A percentile compares a stretch with the other conserved stretches of the same genome.
phyloP scores from a whole-genome alignment of 2,113 vertebrate species.

The Syngnathus scovelli region DNA sequence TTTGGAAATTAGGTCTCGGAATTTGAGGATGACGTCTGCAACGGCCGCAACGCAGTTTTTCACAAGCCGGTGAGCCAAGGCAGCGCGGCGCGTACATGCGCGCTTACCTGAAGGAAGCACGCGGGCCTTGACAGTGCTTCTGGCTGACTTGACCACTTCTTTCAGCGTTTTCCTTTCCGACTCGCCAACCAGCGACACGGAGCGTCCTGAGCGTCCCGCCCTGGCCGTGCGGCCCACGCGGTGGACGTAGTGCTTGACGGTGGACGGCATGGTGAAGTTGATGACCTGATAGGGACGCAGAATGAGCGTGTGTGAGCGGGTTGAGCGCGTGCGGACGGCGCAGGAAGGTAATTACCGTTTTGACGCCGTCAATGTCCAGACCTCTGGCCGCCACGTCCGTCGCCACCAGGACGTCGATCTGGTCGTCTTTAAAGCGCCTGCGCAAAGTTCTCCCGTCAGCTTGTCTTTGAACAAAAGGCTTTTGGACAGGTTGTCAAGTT shows the following conservation, averaged over 20 bases:
- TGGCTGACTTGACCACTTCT: slow-evolving; percentile 89
- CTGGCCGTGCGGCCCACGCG: slow-evolving; percentile 90
- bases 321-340: too few relatives aligned
- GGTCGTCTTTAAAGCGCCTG: slow-evolving; percentile 97
- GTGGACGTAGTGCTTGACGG: slow-evolving; percentile 92
- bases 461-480: not conserved
- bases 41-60: not conserved
- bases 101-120: slow-evolving; percentile 83
- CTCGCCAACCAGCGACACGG: slow-evolving; percentile 91
- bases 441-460: not conserved
- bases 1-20: slow-evolving; percentile 88
- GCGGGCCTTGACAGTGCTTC: slow-evolving; percentile 84
- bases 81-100: too few relatives aligned
- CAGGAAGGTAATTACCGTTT: slow-evolving; percentile 74
- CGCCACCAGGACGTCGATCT: slow-evolving; percentile 93
- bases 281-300: slow-evolving; percentile 75
- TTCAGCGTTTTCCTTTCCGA: slow-evolving; percentile 91
- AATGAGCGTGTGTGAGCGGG: too few relatives aligned
- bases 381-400: slow-evolving; percentile 96
- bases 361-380: slow-evolving; percentile 92
- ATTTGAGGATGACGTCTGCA: slow-evolving; percentile 89
- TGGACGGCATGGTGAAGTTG: slow-evolving; percentile 98
- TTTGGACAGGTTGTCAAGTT: too few relatives aligned
- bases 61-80: not conserved
- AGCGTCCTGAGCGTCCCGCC: slow-evolving; percentile 85